Evolutionary conservation across 2,797 vertebrate species (phyloP), one percentile per base, ranked within the genome.

Genomic region (Pitangus sulphuratus): DNA sequence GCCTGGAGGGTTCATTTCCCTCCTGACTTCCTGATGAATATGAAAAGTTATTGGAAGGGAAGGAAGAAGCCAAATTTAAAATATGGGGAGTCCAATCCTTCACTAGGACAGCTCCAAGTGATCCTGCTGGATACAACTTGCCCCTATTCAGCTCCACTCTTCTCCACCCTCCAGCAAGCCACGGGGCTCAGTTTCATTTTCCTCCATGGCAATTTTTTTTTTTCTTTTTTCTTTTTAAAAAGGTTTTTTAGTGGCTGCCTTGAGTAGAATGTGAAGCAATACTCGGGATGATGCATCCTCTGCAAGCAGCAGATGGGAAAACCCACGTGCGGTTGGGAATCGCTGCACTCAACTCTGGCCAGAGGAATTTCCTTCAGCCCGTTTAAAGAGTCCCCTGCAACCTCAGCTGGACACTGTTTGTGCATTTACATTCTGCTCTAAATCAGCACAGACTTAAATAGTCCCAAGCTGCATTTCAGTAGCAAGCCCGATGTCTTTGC

Each of bases 401-500:
- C 84, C 56, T 71, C 47, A 39, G n/a, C 45, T 66, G 70, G 79
- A 91, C 6, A 8, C n/a, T 0, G 0, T 31, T 91, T 15, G 66
- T 30, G 15, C 26, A 39, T 92, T 83, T 92, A 51, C 83, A 93
- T 87, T 71, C 74, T 64, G 44, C 20, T 71, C 14, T 50, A 66
- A 75, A 50, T 37, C 64, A 88, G 84, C 33, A 79, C 48, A 62
- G 53, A 54, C 3, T 2, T 74, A 61, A 89, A 37, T 26, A 85
- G 76, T 72, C 95, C 84, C 88, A 57, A 66, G 75, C 0, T 69
- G 78, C 76, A 44, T 92, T 89, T 96, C 91, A 91, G 93, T 70
- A 96, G 88, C 81, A 89, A 21, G 45, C 25, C 58, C 51, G 58
- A 7, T 3, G 56, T 53, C 26, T 45, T 83, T 20, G 37, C 10